Percentiles rank a stretch among this genome's conserved stretches.
Conservation (phyloP, 2,888 invertebrate genomes). For the Linnaemya tessellans region DNA sequence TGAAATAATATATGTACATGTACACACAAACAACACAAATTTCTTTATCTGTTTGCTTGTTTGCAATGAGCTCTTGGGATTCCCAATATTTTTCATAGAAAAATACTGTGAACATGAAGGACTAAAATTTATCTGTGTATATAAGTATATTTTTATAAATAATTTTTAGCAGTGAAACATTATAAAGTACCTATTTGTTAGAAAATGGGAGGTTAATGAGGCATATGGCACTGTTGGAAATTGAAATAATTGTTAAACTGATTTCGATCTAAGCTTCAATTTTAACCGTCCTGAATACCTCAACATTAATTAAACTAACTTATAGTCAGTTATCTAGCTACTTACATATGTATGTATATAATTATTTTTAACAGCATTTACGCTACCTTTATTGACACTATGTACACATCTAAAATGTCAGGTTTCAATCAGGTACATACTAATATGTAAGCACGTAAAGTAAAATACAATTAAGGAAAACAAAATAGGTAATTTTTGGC, state of each 20-base stretch:
- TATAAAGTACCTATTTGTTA: constrained; percentile 50
- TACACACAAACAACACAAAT: constrained; percentile 45
- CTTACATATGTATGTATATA: no score
- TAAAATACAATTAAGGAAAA: constrained; percentile 24
- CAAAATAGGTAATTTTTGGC: constrained; percentile 69
- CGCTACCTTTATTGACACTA: not conserved
- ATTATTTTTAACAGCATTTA: not conserved
- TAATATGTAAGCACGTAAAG: not conserved
- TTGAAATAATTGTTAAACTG: not conserved
- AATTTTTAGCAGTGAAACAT: constrained; percentile 7
- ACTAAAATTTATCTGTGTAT: not conserved
- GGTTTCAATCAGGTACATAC: not conserved
- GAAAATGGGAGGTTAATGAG: constrained; percentile 34
- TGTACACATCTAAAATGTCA: not conserved
- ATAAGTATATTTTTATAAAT: no score
- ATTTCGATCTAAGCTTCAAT: not conserved
- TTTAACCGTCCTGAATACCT: not conserved
- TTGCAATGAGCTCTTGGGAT: constrained; percentile 1
- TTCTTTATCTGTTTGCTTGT: constrained; percentile 19
- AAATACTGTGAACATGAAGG: constrained; percentile 18
- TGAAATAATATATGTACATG: constrained; percentile 65
- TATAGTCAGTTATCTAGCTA: constrained; percentile 29
- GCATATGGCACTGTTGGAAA: not conserved
- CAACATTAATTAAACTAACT: constrained; percentile 20
- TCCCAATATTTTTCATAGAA: constrained; percentile 23